Conservation (phyloP, 2,113 vertebrate species). For the Rhodinocichla rosea region DNA sequence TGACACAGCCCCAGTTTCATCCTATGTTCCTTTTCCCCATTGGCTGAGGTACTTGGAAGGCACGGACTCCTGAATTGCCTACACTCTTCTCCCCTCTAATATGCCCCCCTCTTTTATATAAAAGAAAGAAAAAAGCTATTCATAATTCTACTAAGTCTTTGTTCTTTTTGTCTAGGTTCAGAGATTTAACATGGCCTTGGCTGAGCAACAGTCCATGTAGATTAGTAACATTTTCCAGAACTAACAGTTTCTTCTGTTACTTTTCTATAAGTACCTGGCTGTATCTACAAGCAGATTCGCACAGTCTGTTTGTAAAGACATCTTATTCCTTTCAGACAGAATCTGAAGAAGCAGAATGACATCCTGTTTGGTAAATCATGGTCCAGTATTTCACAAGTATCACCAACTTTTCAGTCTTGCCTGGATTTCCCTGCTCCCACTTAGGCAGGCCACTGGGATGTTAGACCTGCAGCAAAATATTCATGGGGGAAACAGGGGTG, state of each 20-base stretch:
- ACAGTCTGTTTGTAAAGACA: background rate
- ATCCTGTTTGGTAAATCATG: background rate
- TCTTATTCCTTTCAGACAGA: background rate
- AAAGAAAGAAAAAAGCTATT: background rate
- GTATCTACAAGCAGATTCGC: background rate
- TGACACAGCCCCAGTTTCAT: background rate
- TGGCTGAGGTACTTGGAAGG: background rate
- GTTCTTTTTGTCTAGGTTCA: background rate
- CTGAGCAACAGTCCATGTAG: background rate
- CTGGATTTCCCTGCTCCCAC: background rate
- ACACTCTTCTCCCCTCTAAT: background rate
- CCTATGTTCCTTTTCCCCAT: background rate
- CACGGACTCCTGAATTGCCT: background rate
- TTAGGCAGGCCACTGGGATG: background rate
- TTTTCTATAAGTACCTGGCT: background rate
- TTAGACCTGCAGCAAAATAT: background rate
- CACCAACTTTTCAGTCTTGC: background rate
- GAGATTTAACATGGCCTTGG: background rate
- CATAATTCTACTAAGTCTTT: background rate
- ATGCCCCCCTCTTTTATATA: background rate
- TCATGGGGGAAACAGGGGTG: accelerated
- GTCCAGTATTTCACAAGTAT: background rate
- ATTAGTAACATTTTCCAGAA: background rate
- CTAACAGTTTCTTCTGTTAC: background rate
- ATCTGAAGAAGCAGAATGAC: background rate